A percentile compares a stretch with the other conserved stretches of the same genome.
Evolutionary conservation across 1,140 invertebrate species (phyloP).

Genomic region (Condylostylus longicornis): DNA sequence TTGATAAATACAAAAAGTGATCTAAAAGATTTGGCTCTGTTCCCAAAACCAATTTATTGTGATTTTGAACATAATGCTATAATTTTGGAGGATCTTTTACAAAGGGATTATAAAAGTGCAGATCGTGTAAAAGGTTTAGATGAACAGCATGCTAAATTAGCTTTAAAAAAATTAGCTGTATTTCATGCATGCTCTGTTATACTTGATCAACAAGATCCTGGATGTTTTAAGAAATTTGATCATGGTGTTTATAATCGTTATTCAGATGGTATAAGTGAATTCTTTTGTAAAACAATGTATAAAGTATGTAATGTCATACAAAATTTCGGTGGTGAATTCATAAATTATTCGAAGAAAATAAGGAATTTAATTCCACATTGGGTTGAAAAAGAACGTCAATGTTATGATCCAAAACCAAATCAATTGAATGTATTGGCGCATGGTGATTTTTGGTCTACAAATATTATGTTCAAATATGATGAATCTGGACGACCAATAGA

Average conservation of each 20-base stretch:
- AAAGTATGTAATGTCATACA: slow-evolving; percentile 10
- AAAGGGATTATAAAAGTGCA: slow-evolving; percentile 34
- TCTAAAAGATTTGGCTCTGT: slow-evolving; percentile 21
- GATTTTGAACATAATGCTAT: slow-evolving; percentile 25
- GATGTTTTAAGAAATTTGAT: slow-evolving; percentile 16
- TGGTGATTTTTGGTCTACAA: slow-evolving; percentile 40
- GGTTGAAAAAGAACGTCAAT: slow-evolving; percentile 18
- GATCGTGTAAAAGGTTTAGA: slow-evolving; percentile 37
- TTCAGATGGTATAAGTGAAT: slow-evolving; percentile 12
- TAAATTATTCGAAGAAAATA: slow-evolving; percentile 15
- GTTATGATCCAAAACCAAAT: slow-evolving; percentile 27
- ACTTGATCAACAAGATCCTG: slow-evolving; percentile 18
- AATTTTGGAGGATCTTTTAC: slow-evolving; percentile 38
- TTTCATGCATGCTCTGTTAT: slow-evolving; percentile 37
- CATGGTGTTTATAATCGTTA: slow-evolving; percentile 24
- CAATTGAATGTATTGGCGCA: slow-evolving; percentile 47
- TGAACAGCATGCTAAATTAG: slow-evolving; percentile 31
- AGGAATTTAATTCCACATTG: slow-evolving; percentile 11
- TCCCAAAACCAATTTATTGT: slow-evolving; percentile 22
- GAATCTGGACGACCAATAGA: slow-evolving; percentile 20
- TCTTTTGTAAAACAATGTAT: slow-evolving; percentile 17
- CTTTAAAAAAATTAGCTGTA: slow-evolving; percentile 37
- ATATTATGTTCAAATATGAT: slow-evolving; percentile 30
- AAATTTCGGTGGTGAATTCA: slow-evolving; percentile 14
- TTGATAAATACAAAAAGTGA: slow-evolving; percentile 13